Evolutionary conservation across 2,113 vertebrate genomes (phyloP).

Genomic region (Seriola dumerili): DNA sequence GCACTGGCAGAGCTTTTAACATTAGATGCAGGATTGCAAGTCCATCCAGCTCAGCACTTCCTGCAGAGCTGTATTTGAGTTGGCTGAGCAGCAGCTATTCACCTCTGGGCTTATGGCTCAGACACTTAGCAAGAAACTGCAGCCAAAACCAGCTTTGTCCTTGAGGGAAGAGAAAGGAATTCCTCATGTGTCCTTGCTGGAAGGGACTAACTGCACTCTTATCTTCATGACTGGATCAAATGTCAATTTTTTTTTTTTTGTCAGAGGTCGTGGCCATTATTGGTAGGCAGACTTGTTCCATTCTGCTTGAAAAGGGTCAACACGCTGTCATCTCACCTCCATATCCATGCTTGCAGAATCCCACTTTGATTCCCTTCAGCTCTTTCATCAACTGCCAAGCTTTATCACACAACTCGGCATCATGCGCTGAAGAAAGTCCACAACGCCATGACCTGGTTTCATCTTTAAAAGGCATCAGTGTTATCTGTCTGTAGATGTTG

Average conservation of each 20-base stretch:
- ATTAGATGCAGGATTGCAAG: constrained; percentile 45
- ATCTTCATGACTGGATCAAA: constrained; percentile 49
- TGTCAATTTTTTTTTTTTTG: constrained; percentile 22
- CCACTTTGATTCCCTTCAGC: constrained; percentile 22
- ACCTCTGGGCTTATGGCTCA: constrained; percentile 70
- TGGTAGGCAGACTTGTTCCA: neutral
- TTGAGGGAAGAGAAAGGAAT: constrained; percentile 52
- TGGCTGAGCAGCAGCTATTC: constrained; percentile 69
- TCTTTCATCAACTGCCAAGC: constrained; percentile 31
- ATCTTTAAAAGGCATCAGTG: constrained; percentile 22
- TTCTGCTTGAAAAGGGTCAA: constrained; percentile 26
- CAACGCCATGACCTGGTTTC: constrained; percentile 32
- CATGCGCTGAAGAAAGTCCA: constrained; percentile 18
- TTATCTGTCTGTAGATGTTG: constrained; percentile 25
- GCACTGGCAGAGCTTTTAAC: constrained; percentile 55
- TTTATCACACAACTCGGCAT: neutral
- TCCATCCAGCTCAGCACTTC: constrained; percentile 71
- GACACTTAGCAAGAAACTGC: constrained; percentile 55
- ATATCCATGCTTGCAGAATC: constrained; percentile 9
- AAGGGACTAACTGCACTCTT: constrained; percentile 44
- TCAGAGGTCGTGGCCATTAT: constrained; percentile 29
- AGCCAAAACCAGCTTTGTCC: constrained; percentile 63
- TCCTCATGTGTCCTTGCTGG: constrained; percentile 40
- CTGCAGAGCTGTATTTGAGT: constrained; percentile 63
- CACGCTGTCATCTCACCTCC: constrained; percentile 2